phyloP scores from a whole-genome alignment of 2,888 invertebrate species.

The Hypsopygia costalis region DNA sequence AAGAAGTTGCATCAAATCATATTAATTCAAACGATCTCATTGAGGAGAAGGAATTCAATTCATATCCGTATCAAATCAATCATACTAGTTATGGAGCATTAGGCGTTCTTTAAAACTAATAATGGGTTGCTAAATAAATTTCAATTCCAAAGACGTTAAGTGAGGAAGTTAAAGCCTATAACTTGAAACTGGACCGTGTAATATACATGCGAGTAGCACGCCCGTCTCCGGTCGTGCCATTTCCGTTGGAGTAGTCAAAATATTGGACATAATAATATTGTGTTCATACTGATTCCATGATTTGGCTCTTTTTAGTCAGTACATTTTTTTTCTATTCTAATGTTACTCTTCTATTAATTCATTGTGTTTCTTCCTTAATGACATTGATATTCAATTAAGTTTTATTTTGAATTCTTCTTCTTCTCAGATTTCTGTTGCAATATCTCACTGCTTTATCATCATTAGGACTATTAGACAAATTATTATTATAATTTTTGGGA shows the following conservation, averaged over 20 bases:
- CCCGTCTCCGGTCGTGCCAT: not conserved
- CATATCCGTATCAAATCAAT: not conserved
- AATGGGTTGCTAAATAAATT: not conserved
- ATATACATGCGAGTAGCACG: not conserved
- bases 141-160: conserved; percentile 1
- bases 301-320: too few relatives aligned
- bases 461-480: too few relatives aligned
- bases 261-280: not conserved
- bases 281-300: not conserved
- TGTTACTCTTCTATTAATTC: too few relatives aligned
- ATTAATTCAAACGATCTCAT: not conserved
- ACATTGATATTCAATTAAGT: too few relatives aligned
- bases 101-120: not conserved
- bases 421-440: too few relatives aligned
- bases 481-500: too few relatives aligned
- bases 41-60: not conserved
- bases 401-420: too few relatives aligned
- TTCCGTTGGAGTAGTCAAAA: conserved; percentile 13
- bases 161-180: conserved; percentile 11
- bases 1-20: not conserved
- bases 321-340: too few relatives aligned
- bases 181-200: conserved; percentile 6
- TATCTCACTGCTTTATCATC: too few relatives aligned
- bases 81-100: not conserved
- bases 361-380: too few relatives aligned